Conservation (phyloP, 2,888 invertebrate genomes). For the Melieria crassipennis region DNA sequence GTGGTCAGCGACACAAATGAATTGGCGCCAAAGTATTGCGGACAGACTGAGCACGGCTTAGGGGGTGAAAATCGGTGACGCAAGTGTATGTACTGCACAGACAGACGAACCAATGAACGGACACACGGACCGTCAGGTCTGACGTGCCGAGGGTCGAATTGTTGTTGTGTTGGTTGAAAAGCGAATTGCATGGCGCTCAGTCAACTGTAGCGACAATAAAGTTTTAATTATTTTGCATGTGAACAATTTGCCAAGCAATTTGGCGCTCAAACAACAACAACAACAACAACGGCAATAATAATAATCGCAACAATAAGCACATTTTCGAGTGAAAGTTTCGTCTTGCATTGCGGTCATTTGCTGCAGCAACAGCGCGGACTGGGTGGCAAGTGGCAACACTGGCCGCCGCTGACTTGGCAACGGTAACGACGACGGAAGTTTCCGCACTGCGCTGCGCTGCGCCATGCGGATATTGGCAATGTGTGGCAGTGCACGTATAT, state of each 20-base stretch:
- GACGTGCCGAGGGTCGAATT: neutral
- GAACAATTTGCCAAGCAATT: constrained; percentile 37
- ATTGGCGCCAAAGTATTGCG: constrained; percentile 6
- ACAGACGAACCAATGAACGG: neutral
- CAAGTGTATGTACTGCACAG: no score
- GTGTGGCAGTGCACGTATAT: neutral
- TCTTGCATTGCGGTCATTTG: constrained; percentile 21
- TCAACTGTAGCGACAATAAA: constrained; percentile 26
- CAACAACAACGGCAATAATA: constrained; percentile 2
- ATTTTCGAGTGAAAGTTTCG: constrained; percentile 21
- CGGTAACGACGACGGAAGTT: neutral
- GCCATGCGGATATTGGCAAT: constrained; percentile 13
- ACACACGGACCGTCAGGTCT: neutral
- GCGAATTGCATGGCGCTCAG: constrained; percentile 1
- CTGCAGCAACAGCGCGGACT: constrained; percentile 8
- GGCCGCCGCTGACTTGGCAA: constrained; percentile 18
- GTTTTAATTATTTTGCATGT: constrained; percentile 40
- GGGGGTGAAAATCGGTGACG: no score
- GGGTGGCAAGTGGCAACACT: constrained; percentile 8
- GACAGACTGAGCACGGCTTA: neutral
- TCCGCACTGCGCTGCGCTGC: no score
- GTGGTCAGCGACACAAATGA: constrained; percentile 28
- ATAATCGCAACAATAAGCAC: neutral
- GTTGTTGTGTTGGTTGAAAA: neutral
- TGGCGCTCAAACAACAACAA: constrained; percentile 21